phyloP scores from a whole-genome alignment of 2,797 vertebrate genomes.

The Pitangus sulphuratus region DNA sequence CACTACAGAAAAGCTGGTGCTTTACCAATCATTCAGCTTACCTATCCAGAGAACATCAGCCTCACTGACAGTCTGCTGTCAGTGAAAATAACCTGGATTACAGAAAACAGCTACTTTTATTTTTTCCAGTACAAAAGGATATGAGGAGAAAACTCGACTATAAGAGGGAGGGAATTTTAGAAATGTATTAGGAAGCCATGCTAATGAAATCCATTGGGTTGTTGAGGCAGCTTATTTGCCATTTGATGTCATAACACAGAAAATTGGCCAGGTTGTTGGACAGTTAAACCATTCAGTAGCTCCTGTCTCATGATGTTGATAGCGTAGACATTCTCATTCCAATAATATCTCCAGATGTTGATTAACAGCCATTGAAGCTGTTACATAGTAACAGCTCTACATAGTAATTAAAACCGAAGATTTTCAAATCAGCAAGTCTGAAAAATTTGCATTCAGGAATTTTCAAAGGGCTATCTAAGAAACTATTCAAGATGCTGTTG shows the following conservation, averaged over 20 bases:
- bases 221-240: neutral
- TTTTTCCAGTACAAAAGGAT: neutral
- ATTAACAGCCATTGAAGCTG: conserved; percentile 9
- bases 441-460: neutral
- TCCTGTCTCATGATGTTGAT: neutral
- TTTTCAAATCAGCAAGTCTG: neutral
- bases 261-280: neutral
- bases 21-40: neutral
- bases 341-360: neutral
- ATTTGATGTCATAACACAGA: neutral
- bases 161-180: neutral
- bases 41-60: neutral
- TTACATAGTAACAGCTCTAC: neutral
- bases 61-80: neutral
- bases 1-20: neutral
- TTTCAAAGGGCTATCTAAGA: neutral
- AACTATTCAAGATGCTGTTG: neutral
- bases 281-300: neutral
- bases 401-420: neutral
- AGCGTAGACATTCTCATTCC: neutral
- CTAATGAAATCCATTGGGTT: conserved; percentile 11
- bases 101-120: neutral
- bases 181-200: neutral
- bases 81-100: neutral
- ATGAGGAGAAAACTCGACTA: neutral